A percentile compares a stretch with the other conserved stretches of the same genome.
Conservation (phyloP, 2,113 vertebrate species). For the Oreotrochilus melanogaster region DNA sequence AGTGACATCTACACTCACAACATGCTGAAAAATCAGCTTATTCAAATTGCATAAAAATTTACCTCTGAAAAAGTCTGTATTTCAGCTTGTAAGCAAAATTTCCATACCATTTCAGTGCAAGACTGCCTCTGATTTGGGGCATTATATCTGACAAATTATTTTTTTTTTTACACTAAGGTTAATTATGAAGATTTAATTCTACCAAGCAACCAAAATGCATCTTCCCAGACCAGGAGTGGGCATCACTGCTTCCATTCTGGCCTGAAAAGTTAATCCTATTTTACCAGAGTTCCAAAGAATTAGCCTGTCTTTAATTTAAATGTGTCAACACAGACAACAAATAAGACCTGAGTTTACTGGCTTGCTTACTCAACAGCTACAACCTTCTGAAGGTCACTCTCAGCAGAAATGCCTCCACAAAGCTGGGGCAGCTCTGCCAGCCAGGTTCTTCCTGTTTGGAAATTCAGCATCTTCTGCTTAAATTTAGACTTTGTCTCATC, state of each 20-base stretch:
- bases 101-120: background rate
- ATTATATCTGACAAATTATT: background rate
- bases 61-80: background rate
- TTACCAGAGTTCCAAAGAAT: background rate
- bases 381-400: background rate
- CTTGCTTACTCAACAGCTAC: background rate
- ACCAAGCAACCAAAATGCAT: background rate
- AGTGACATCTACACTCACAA: background rate
- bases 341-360: background rate
- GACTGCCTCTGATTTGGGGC: background rate
- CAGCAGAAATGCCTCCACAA: background rate
- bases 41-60: background rate
- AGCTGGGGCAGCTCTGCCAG: background rate
- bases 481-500: background rate
- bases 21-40: background rate
- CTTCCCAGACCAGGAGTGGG: background rate
- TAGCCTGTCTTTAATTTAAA: background rate
- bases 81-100: background rate
- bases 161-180: background rate
- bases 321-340: background rate
- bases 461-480: background rate
- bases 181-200: background rate
- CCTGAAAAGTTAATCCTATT: background rate
- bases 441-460: fast-evolving
- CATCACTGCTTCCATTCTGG: background rate